A percentile compares a stretch with the other conserved stretches of the same genome.
These are phyloP conservation scores for Papilio protenor DNA, from an alignment of 2,888 invertebrate species.

Conservation along the genomic window DNA sequence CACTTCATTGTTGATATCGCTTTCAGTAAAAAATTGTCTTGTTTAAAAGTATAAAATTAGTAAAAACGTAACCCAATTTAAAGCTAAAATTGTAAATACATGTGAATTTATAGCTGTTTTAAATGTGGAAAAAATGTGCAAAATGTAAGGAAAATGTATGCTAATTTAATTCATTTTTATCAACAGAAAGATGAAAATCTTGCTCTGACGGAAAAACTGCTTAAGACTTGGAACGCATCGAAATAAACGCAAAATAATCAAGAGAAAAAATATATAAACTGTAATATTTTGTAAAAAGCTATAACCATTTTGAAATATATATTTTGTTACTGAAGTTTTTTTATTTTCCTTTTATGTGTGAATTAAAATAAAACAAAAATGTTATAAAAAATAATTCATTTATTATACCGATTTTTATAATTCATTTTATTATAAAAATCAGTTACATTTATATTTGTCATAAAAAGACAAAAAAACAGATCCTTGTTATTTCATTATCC, in stretches of 20 bases:
- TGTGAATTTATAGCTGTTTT: too few relatives aligned
- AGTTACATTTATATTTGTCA: constrained; percentile 4
- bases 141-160: neutral
- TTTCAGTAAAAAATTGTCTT: too few relatives aligned
- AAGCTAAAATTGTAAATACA: too few relatives aligned
- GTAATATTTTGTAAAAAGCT: constrained; percentile 32
- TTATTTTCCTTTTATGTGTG: neutral
- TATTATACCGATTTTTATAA: constrained; percentile 27
- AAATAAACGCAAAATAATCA: constrained; percentile 50
- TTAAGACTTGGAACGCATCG: constrained; percentile 84
- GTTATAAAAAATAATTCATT: neutral
- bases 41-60: too few relatives aligned
- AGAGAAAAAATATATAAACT: constrained; percentile 7
- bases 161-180: constrained; percentile 45
- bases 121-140: neutral
- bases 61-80: too few relatives aligned
- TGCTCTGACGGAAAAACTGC: constrained; percentile 85
- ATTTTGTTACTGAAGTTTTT: constrained; percentile 14
- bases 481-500: neutral
- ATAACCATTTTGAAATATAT: constrained; percentile 14
- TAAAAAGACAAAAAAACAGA: constrained; percentile 17
- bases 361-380: neutral
- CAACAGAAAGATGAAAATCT: constrained; percentile 90
- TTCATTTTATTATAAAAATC: constrained; percentile 18
- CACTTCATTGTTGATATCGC: too few relatives aligned